Evolutionary conservation across 2,113 vertebrate genomes (phyloP), one percentile per base, ranked within the genome.

Genomic region (Menidia beryllina): DNA sequence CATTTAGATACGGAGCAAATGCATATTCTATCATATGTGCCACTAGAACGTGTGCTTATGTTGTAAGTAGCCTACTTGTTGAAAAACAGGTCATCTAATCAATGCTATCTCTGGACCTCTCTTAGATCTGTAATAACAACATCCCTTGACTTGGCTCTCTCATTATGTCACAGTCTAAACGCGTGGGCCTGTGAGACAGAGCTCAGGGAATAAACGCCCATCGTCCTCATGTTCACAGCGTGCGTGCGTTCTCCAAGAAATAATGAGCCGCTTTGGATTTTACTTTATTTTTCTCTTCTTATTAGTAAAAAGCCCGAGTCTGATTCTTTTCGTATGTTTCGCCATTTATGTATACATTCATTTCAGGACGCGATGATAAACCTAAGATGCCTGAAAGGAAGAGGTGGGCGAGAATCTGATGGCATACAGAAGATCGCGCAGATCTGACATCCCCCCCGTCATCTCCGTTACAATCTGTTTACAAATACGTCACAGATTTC

Each of bases 221-320:
- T 0, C 0, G 1, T 3, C 0, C 7, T 0, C 0, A 3, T 7
- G 4, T 19, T 11, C 21, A 21, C 11, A 5, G 4, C 23, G 68
- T 79, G 85, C 86, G 50, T 85, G 89, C 77, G 78, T 74, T 4
- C 0, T 36, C 1, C 7, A 27, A 5, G n/a, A n/a, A 69, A 86
- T 20, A 51, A 92, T 91, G 90, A 91, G 86, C 47, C 89, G 90
- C 9, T 92, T 91, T 47, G 87, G 86, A 0, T 83, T 92, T 48
- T 92, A 92, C 85, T 91, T 72, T 17, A 21, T 91, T 58, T 92
- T 92, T 59, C 15, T 92, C 21, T 88, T 91, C 45, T 72, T 91
- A 17, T 38, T 88, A 5, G 63, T 79, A 11, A 90, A 91, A 86
- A 73, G 86, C 41, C 89, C 88, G 23, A 92, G 88, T 84, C 65